Evolutionary conservation across 2,888 invertebrate genomes (phyloP), one percentile per base, ranked within the genome.

Genomic region (Synanthedon tipuliformis): DNA sequence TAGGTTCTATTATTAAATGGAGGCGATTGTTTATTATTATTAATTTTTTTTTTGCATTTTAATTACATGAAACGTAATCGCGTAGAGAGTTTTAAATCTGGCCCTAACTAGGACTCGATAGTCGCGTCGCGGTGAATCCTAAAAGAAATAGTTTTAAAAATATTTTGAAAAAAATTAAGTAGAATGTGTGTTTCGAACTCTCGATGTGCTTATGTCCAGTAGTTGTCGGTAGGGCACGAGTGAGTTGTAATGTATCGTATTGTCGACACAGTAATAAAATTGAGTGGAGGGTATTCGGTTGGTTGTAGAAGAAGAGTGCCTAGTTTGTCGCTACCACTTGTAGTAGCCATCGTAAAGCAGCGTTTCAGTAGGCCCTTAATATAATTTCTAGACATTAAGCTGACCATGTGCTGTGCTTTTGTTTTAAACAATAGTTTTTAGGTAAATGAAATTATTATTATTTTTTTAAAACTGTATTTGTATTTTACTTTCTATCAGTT

Each of bases 361-460:
- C 73, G 76, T 75, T 68, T 34, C 75, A 67, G 70, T 81, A 83
- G 83, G 73, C 79, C 73, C 66, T 80, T 75, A 81, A 79, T 80
- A 82, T 78, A 77, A 78, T 81, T 81, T 71, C 66, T 81, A 81
- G 80, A 70, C 72, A 69, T 69, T 87, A 87, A 86, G 86, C 85
- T 82, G 85, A 87, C 81, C 79, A 85, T 82, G 87, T 86, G 87
- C 86, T 87, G 87, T 87, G 87, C 84, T 87, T 87, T 84, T 81
- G 84, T 86, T 87, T 87, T 85, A 84, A 85, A 82, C 73, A 77
- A 73, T 85, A 84, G 81, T 75, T 73, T 18, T 72, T 82, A 84
- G 76, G 75, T 78, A 79, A 83, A 78, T 82, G 73, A 81, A 83
- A 80, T 83, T 72, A 76, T 80, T 79, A 34, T 81, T 77, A 8